Conservation (phyloP, 2,797 vertebrate species). For the Neosalanx taihuensis region DNA sequence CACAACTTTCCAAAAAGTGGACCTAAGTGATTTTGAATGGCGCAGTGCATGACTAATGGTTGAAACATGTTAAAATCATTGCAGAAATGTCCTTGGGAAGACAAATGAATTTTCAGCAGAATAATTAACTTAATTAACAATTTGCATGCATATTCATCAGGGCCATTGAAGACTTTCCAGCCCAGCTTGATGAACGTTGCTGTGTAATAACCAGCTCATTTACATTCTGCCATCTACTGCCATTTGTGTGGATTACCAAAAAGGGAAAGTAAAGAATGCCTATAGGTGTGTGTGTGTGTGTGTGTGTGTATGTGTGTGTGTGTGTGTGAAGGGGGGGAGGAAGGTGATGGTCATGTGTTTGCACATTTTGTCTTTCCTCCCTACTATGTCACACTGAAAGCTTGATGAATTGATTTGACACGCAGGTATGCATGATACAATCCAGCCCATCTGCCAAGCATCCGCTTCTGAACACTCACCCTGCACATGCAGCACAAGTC, state of each 20-base stretch:
- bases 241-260: constrained; percentile 76
- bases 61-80: constrained; percentile 99
- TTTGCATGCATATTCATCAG: constrained; percentile 99
- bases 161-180: constrained; percentile 99
- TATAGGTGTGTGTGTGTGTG: constrained; percentile 56
- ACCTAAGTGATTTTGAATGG: constrained; percentile 93
- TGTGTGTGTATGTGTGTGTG: constrained; percentile 52
- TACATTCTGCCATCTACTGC: constrained; percentile 99
- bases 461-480: neutral
- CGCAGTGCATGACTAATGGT: constrained; percentile 98
- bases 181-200: constrained; percentile 99
- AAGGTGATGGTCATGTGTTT: constrained; percentile 58
- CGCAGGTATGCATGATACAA: constrained; percentile 51
- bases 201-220: constrained; percentile 99
- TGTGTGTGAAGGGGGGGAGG: constrained; percentile 18
- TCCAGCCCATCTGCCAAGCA: constrained; percentile 46
- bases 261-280: constrained; percentile 9
- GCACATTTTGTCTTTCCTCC: constrained; percentile 43
- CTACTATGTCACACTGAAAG: constrained; percentile 55
- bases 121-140: constrained; percentile 99
- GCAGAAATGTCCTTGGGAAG: constrained; percentile 99
- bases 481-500: constrained; percentile 6
- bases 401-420: constrained; percentile 66
- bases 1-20: constrained; percentile 80
- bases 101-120: constrained; percentile 99